Base-by-base conservation (phyloP, 2,888 invertebrate species). In the Sminthurinus aureus region DNA sequence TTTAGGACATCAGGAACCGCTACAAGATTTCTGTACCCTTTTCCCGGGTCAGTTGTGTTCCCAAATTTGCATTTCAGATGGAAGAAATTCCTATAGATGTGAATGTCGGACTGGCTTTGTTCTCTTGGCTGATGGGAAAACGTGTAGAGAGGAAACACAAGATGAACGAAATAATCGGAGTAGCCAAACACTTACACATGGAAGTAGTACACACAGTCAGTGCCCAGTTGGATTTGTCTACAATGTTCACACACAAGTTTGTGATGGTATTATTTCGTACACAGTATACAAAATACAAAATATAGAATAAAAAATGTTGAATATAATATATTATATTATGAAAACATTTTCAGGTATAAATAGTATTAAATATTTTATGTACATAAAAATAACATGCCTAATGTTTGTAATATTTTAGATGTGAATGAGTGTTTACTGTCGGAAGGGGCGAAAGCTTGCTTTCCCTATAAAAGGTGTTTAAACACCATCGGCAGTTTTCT, bases 31-130 rank as follows among this genome's bases (percentile, higher is more conserved):
- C 77, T 93, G 94, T 89, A 92, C 92, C 67, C 87, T 91, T 67
- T 92, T 93, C 86, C 91, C 89, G 9, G 92, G 91, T n/a, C 90
- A 92, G 89, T 90, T 95, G 18, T 96, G 96, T 90, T 94, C 94
- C 0, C 95, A 96, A 88, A 93, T 94, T 88, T 96, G 96, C 89
- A 92, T 95, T 38, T 94, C 95, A 0, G 92, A 93, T 0, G 93
- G 92, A 0, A 38, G 38, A 6, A 94, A 94, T 0, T 95, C 95
- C 0, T 95, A 93, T 89, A 92, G 91, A 85, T 95, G 95, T 89
- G 92, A 93, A 86, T 95, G 95, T 89, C 92, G 93, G 79, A 92
- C 93, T 83, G 95, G 94, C 0, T 95, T 92, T 88, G 92, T 91
- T 89, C 91, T 95, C 3, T 93, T 93, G 92, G 91, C 93, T 38